Percentiles rank a stretch among this genome's conserved stretches.
These are phyloP conservation scores for Oryzias woworae DNA, from an alignment of 2,113 vertebrate genomes.

Conservation along the genomic window DNA sequence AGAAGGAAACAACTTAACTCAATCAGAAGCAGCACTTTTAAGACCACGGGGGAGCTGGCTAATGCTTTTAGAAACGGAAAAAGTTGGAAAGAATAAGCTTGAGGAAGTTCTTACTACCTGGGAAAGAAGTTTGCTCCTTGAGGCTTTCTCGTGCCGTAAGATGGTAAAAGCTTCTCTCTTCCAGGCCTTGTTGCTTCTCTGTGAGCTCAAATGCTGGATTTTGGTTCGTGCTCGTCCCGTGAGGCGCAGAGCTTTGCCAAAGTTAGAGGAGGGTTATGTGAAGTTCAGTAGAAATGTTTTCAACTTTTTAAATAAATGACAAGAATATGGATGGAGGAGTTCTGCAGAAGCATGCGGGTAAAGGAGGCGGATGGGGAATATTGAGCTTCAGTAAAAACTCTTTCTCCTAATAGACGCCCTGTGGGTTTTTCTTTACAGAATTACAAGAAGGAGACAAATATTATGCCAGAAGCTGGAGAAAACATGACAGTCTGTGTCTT, in stretches of 20 bases:
- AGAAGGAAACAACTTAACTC: conserved; percentile 69
- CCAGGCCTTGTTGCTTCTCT: conserved; percentile 76
- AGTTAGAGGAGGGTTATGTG: conserved; percentile 76
- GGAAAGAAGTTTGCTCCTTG: conserved; percentile 71
- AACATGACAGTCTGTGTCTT: conserved; percentile 32
- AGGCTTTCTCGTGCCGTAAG: conserved; percentile 69
- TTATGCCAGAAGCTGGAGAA: conserved; percentile 35
- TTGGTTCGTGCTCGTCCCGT: conserved; percentile 75
- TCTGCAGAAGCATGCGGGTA: conserved; percentile 61
- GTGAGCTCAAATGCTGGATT: conserved; percentile 76
- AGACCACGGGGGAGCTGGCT: conserved; percentile 63
- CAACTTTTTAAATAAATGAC: conserved; percentile 72
- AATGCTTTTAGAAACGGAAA: conserved; percentile 69
- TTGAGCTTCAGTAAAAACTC: conserved; percentile 55
- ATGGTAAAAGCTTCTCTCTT: conserved; percentile 75
- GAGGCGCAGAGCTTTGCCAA: conserved; percentile 71
- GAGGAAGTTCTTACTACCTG: conserved; percentile 73
- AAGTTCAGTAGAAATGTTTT: conserved; percentile 72
- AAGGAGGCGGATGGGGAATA: conserved; percentile 59
- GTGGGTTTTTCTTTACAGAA: conserved; percentile 53
- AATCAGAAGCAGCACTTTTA: conserved; percentile 58
- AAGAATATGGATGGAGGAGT: conserved; percentile 66
- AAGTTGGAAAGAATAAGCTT: conserved; percentile 67
- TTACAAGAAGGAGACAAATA: conserved; percentile 53
- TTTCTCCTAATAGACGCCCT: conserved; percentile 64